A percentile compares a stretch with the other conserved stretches of the same genome.
phyloP scores from a whole-genome alignment of 1,140 invertebrate genomes.

The Lasaia peninsularis region DNA sequence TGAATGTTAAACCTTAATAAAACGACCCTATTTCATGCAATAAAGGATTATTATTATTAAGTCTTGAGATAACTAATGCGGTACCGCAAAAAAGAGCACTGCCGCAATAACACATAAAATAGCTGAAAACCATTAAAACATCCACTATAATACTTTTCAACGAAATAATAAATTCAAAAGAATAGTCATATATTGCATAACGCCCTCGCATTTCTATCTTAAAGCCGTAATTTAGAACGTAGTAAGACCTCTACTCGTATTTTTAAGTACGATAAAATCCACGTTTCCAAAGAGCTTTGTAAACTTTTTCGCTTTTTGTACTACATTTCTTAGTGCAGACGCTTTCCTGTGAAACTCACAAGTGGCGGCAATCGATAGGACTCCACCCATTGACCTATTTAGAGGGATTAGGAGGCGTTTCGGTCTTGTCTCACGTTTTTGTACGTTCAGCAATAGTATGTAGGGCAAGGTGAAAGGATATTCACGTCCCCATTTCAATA shows the following conservation, averaged over 20 bases:
- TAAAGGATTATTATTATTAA: too few species aligned
- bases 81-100: too few species aligned
- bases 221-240: constrained; percentile 2
- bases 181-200: background rate
- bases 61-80: too few species aligned
- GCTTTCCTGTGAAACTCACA: constrained; percentile 53
- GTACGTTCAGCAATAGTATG: constrained; percentile 5
- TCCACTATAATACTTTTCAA: too few species aligned
- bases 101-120: too few species aligned
- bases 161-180: background rate
- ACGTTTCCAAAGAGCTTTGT: constrained; percentile 22
- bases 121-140: too few species aligned
- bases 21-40: too few species aligned
- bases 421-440: constrained; percentile 35
- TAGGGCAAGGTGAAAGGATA: constrained; percentile 3
- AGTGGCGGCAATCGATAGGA: constrained; percentile 63
- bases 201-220: background rate
- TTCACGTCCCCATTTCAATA: background rate
- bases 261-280: constrained; percentile 23
- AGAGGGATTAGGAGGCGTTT: constrained; percentile 50
- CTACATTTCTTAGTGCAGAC: constrained; percentile 29
- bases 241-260: constrained; percentile 10
- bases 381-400: constrained; percentile 69
- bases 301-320: constrained; percentile 31
- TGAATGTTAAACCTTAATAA: too few species aligned